Evolutionary conservation across 1,140 invertebrate genomes (phyloP), one percentile per base, ranked within the genome.

Genomic region (Helicoverpa armigera): DNA sequence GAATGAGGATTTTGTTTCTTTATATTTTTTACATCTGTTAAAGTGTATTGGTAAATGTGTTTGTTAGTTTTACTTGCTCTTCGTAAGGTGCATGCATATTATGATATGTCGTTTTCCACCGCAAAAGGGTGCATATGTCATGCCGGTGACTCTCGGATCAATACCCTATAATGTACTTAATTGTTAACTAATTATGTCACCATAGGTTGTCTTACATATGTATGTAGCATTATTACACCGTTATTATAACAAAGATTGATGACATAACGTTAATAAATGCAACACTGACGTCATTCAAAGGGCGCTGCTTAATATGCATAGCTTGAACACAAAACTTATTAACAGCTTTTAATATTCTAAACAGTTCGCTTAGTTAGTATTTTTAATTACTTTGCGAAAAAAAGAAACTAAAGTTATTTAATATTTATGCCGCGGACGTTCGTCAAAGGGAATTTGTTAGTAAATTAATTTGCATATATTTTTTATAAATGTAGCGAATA

Each of bases 341-440:
- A 67, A 48, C 10, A 11, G 16, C 43, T 67, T 67, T 67, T 67
- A 67, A 67, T 69, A 69, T 50, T 69, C 65, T 69, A 69, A 61
- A 61, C 14, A 61, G 58, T 29, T 23, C 23, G 65, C n/a, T 18
- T 16, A 23, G 35, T 69, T 69, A 48, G 43, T 69, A 69, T 18
- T 18, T 69, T 69, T 69, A 69, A 69, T 69, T 50, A 69, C 43
- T 50, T 50, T 69, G 65, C 16, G 35, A 43, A 51, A 69, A 69
- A 69, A 43, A 69, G 58, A 29, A 31, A 50, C 10, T 69, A 50
- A 69, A 50, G 43, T 50, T 50, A 9, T 69, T 69, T 50, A 13
- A 18, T 69, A 50, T 69, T 69, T 69, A 50, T 18, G 43, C 43
- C 13, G 65, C n/a, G 18, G 18, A 43, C 50, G 1, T 69, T 67